A percentile compares a stretch with the other conserved stretches of the same genome.
phyloP scores from a whole-genome alignment of 2,113 vertebrate genomes.

The Suricata suricatta region DNA sequence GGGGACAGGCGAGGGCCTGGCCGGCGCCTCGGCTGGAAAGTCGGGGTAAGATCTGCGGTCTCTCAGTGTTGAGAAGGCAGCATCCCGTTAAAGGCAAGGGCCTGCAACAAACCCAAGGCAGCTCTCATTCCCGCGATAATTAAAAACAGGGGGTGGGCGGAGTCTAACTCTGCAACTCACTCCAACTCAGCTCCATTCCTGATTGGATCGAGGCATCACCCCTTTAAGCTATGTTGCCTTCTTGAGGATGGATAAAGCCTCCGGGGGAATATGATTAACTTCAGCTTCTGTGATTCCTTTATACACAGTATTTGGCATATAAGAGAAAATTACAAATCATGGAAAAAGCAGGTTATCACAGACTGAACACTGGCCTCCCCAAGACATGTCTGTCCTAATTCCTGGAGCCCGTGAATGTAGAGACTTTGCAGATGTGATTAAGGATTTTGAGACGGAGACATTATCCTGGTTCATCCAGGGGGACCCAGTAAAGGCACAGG shows the following conservation, averaged over 20 bases:
- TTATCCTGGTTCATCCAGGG: background rate
- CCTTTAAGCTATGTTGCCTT: background rate
- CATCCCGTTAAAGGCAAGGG: background rate
- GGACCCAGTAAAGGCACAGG: background rate
- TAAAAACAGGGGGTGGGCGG: background rate
- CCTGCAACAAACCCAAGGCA: background rate
- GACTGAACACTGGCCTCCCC: background rate
- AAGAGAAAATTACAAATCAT: background rate
- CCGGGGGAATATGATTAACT: background rate
- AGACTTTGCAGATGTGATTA: background rate
- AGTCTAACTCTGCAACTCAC: background rate
- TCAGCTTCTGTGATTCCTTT: background rate
- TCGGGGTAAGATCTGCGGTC: background rate
- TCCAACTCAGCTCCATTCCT: background rate
- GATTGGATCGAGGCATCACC: background rate
- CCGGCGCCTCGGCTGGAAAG: background rate
- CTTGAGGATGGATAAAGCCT: background rate
- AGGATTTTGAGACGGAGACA: background rate
- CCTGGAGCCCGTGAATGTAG: background rate
- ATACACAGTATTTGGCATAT: background rate
- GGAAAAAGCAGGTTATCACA: background rate
- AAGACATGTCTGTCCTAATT: background rate
- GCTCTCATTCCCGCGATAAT: background rate
- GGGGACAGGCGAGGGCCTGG: accelerated
- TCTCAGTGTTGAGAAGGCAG: background rate